These are phyloP conservation scores for Dromaius novaehollandiae DNA, from an alignment of 2,113 vertebrate species.

Conservation along the genomic window DNA sequence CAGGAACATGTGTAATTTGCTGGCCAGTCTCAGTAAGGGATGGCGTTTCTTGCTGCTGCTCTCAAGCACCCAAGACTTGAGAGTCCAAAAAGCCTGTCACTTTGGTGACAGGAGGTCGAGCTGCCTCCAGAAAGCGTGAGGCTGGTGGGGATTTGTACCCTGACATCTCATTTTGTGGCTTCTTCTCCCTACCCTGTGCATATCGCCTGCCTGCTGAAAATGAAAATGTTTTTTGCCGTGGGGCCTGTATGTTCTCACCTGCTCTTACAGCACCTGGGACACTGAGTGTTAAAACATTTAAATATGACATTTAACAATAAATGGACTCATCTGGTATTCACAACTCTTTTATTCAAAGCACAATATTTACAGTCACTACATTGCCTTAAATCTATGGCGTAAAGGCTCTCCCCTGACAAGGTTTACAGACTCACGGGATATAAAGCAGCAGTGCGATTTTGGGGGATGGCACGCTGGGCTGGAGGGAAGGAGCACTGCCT, in stretches of 20 bases:
- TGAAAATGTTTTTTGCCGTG: rapidly evolving
- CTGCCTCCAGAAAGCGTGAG: background rate
- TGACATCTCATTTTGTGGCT: background rate
- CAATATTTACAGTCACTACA: conserved; percentile 40
- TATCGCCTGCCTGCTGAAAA: too few relatives aligned
- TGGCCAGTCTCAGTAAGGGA: background rate
- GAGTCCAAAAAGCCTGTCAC: background rate
- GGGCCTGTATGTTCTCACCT: background rate
- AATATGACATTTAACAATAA: conserved; percentile 27
- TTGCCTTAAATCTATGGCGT: background rate
- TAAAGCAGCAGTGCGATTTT: background rate
- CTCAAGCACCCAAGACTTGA: background rate
- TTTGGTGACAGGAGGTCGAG: too few relatives aligned
- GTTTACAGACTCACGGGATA: background rate
- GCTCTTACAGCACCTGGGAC: background rate
- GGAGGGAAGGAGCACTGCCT: background rate
- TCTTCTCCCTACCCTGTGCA: background rate
- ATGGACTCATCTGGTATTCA: background rate
- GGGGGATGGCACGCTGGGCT: background rate
- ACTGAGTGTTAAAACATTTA: background rate
- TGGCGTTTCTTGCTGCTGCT: background rate
- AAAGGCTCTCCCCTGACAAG: conserved; percentile 19
- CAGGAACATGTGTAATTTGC: background rate
- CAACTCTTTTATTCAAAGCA: conserved; percentile 40
- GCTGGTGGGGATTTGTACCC: background rate